Percentiles rank a stretch among this genome's conserved stretches.
phyloP scores from a whole-genome alignment of 2,797 vertebrate genomes.

The Sciurus vulgaris region DNA sequence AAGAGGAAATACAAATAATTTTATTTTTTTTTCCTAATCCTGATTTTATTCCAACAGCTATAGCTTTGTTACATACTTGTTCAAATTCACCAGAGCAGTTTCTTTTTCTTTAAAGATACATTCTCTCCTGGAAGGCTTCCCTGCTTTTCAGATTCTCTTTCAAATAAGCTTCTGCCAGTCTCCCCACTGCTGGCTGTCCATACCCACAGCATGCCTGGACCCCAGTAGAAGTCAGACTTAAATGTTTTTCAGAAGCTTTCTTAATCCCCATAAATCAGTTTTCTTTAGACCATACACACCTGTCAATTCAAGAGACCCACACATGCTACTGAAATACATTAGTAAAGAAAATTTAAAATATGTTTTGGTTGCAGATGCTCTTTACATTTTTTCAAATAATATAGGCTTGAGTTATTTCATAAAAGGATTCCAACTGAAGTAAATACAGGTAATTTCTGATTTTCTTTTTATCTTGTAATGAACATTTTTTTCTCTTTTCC shows the following conservation, averaged over 20 bases:
- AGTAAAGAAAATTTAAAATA: neutral
- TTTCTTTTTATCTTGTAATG: neutral
- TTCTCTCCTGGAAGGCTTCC: neutral
- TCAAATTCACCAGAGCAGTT: neutral
- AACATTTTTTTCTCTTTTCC: neutral
- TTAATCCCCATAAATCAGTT: neutral
- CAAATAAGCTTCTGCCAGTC: neutral
- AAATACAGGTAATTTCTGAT: neutral
- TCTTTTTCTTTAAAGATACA: neutral
- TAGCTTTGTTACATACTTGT: neutral
- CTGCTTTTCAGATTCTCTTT: neutral
- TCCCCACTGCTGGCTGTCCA: neutral
- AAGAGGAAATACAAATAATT: neutral
- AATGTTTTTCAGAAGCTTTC: neutral
- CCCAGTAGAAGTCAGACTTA: neutral
- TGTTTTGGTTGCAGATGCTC: neutral
- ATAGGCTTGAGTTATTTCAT: neutral
- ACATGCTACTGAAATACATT: neutral
- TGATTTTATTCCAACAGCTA: neutral
- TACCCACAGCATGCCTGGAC: neutral
- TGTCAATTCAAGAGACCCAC: neutral
- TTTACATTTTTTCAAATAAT: constrained; percentile 15
- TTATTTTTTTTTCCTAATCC: neutral
- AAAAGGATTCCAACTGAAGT: neutral
- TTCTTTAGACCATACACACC: neutral